Evolutionary conservation across 2,113 vertebrate species (phyloP).

Genomic region (Cynoglossus semilaevis): DNA sequence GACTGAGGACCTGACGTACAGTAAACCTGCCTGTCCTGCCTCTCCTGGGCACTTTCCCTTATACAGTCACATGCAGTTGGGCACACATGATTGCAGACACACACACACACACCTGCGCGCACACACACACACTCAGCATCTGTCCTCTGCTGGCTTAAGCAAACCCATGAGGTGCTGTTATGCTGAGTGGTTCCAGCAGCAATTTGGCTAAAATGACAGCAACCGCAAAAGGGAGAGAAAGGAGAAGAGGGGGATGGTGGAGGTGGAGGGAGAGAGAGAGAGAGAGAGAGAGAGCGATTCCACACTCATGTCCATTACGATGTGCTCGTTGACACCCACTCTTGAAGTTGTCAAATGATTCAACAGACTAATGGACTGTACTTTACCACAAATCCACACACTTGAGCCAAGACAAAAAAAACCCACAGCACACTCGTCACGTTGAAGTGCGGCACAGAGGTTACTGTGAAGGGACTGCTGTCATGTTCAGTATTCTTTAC

Average conservation of each 20-base stretch:
- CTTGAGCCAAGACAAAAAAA: background rate
- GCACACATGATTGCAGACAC: conserved; percentile 11
- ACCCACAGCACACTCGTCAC: too few species aligned
- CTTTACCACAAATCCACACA: background rate
- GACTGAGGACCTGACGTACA: conserved; percentile 20
- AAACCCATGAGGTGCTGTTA: conserved; percentile 32
- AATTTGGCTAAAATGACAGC: conserved; percentile 45
- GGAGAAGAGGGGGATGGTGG: background rate
- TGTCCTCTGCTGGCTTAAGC: conserved; percentile 51
- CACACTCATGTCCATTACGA: background rate
- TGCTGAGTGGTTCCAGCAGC: conserved; percentile 33
- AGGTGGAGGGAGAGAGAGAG: background rate
- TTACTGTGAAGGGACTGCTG: background rate
- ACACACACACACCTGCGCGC: background rate
- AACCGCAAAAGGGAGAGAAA: conserved; percentile 17
- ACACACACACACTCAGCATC: conserved; percentile 56
- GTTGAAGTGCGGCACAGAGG: background rate
- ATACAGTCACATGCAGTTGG: conserved; percentile 5
- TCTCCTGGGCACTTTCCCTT: background rate
- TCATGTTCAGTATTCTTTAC: background rate
- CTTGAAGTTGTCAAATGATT: background rate
- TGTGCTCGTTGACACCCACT: too few species aligned
- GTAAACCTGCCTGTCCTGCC: conserved; percentile 25
- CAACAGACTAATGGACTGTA: background rate
- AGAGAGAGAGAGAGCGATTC: background rate